Base-by-base conservation (phyloP, 2,113 vertebrate species). In the Paralichthys olivaceus region DNA sequence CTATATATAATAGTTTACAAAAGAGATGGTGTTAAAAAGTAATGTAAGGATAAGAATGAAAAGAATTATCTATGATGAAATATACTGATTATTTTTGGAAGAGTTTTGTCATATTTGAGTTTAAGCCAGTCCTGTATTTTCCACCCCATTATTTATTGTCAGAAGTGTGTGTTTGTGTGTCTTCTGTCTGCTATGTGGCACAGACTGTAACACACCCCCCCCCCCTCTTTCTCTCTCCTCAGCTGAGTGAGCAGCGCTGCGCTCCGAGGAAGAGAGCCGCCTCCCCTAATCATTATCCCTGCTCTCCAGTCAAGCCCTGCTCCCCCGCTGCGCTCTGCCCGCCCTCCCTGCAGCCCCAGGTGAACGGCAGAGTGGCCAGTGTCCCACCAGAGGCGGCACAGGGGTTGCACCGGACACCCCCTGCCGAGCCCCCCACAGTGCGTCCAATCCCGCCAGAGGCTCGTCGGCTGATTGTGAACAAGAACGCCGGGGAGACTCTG, bases 401-500 rank as follows among this genome's bases (percentile, higher is more conserved):
- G 7, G 86, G 77, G 53, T 23, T 77, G 49, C 85, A 89, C 70
- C 63, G 82, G 72, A 81, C 73, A 40, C 85, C 88, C 80, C 83
- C 85, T 40, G 81, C 89, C 1, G 92, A 91, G 78, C 51, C 83
- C 58, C 87, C 91, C 14, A 37, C 53, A 0, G 80, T 89, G 80
- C 96, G 97, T 13, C 97, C 98, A 0, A 97, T 99, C 95, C 98
- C 98, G 0, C 98, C 97, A 0, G 98, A 99, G 83, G 98, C 97
- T 0, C 95, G 97, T 7, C 93, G 97, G 63, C 96, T 99, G 2
- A 99, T 99, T 59, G 98, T 99, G 79, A 99, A 99, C 91, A 99
- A 99, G 93, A 99, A 99, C 7, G 98, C 98, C 0, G 98, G 97
- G 1, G 97, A 99, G 89, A 99, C 98, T 4, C 95, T 99, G 75